These are phyloP conservation scores for Drosophila paucipuncta DNA, from an alignment of 2,888 invertebrate genomes.

Conservation along the genomic window DNA sequence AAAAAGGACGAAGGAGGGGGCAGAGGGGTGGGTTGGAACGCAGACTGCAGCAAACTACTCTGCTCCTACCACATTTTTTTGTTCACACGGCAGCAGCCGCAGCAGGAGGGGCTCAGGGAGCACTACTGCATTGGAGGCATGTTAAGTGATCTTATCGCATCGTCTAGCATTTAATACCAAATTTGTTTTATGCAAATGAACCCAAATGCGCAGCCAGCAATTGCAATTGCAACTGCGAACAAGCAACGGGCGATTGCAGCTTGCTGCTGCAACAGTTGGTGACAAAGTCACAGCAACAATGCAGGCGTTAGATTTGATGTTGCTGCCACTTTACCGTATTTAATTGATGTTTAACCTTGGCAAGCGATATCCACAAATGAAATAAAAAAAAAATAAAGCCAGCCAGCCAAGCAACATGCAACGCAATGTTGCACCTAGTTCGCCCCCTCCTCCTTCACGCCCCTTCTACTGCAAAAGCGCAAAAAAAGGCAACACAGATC, in stretches of 20 bases:
- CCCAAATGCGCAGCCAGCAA: slow-evolving; percentile 43
- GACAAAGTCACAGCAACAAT: slow-evolving; percentile 52
- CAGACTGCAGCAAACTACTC: slow-evolving; percentile 22
- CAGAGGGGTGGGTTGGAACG: neutral
- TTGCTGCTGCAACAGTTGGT: slow-evolving; percentile 53
- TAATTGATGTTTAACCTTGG: slow-evolving; percentile 81
- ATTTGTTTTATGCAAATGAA: slow-evolving; percentile 84
- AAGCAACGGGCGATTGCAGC: slow-evolving; percentile 31
- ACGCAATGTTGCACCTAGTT: slow-evolving; percentile 43
- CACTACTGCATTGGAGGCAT: slow-evolving; percentile 54
- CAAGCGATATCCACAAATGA: slow-evolving; percentile 25
- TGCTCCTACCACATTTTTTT: slow-evolving; percentile 54
- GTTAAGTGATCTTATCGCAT: slow-evolving; percentile 78
- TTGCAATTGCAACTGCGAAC: slow-evolving; percentile 37
- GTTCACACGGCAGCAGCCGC: slow-evolving; percentile 48
- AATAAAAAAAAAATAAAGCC: slow-evolving; percentile 37
- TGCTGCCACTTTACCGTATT: slow-evolving; percentile 69
- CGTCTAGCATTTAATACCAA: slow-evolving; percentile 82
- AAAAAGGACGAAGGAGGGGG: neutral
- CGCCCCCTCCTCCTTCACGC: slow-evolving; percentile 6
- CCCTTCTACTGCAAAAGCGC: slow-evolving; percentile 28
- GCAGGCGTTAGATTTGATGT: slow-evolving; percentile 67
- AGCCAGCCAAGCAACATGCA: slow-evolving; percentile 48
- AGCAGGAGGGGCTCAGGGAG: neutral
- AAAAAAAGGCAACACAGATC: slow-evolving; percentile 52